These are phyloP conservation scores for Drosophila truncata DNA, from an alignment of 1,140 invertebrate species.

Conservation along the genomic window DNA sequence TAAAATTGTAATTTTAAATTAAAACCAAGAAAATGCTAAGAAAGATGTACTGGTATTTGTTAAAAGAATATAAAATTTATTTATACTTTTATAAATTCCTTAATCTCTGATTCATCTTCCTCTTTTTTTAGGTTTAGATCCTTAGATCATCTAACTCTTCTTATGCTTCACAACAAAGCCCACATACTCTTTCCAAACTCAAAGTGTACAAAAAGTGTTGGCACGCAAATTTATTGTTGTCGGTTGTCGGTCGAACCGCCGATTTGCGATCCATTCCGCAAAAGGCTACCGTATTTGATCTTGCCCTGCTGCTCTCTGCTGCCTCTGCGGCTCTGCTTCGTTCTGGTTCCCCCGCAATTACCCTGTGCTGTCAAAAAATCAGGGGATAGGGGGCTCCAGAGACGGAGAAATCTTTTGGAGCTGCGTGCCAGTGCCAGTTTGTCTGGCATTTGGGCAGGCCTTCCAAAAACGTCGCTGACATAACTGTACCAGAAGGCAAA, in stretches of 20 bases:
- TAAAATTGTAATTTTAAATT: no score
- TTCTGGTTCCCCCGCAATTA: conserved; percentile 16
- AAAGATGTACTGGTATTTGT: background rate
- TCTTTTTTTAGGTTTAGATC: no score
- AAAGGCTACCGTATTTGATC: conserved; percentile 80
- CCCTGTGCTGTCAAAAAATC: conserved; percentile 11
- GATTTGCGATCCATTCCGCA: conserved; percentile 66
- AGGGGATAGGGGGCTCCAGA: background rate
- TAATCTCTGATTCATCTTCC: background rate
- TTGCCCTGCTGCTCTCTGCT: conserved; percentile 33
- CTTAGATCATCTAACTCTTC: no score
- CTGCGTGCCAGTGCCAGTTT: conserved; percentile 73
- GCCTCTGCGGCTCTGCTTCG: conserved; percentile 1
- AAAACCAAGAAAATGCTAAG: no score
- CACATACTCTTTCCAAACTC: conserved; percentile 31
- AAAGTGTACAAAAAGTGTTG: conserved; percentile 61
- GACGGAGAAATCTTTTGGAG: conserved; percentile 24
- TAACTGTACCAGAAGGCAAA: conserved; percentile 65
- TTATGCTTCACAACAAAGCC: background rate
- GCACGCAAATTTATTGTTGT: conserved; percentile 83
- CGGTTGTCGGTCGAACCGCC: conserved; percentile 53
- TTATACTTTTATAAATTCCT: background rate
- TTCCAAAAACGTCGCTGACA: conserved; percentile 80
- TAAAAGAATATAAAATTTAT: no score
- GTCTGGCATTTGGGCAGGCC: conserved; percentile 77